Evolutionary conservation across 1,140 invertebrate genomes (phyloP).

Genomic region (Lasaia peninsularis): DNA sequence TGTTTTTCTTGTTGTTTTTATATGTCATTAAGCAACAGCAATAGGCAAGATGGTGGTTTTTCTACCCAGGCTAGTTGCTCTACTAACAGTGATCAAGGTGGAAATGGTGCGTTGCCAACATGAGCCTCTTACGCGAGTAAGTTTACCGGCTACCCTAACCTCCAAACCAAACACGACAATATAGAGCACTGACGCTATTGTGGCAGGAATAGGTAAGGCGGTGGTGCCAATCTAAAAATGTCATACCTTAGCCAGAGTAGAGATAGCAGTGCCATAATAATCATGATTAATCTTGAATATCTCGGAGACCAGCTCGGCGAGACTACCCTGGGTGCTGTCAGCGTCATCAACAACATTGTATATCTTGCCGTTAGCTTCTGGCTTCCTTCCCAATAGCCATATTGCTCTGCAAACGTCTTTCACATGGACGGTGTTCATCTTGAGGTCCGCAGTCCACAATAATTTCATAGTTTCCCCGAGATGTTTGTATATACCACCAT

Average conservation of each 20-base stretch:
- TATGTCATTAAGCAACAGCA: too few species aligned
- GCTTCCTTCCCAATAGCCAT: slow-evolving; percentile 77
- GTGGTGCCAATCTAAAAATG: too few species aligned
- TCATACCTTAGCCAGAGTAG: slow-evolving; percentile 86
- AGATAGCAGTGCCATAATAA: slow-evolving; percentile 89
- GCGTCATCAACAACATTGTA: slow-evolving; percentile 92
- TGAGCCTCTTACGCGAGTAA: too few species aligned
- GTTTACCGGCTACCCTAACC: too few species aligned
- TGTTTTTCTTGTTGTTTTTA: too few species aligned
- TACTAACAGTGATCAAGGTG: too few species aligned
- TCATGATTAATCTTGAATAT: slow-evolving; percentile 92
- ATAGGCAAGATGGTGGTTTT: too few species aligned
- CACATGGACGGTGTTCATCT: slow-evolving; percentile 93
- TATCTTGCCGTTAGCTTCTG: slow-evolving; percentile 78
- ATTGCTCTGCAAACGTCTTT: slow-evolving; percentile 88
- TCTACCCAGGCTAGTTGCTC: too few species aligned
- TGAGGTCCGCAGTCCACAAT: slow-evolving; percentile 90
- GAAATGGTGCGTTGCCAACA: too few species aligned
- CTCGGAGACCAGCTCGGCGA: slow-evolving; percentile 87
- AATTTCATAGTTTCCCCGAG: slow-evolving; percentile 94
- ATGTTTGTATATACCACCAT: slow-evolving; percentile 92
- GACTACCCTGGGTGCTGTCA: slow-evolving; percentile 88
- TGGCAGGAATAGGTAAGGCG: too few species aligned
- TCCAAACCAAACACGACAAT: too few species aligned
- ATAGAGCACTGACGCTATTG: too few species aligned